Evolutionary conservation across 1,140 invertebrate genomes (phyloP).

Genomic region (Drosophila kikkawai): DNA sequence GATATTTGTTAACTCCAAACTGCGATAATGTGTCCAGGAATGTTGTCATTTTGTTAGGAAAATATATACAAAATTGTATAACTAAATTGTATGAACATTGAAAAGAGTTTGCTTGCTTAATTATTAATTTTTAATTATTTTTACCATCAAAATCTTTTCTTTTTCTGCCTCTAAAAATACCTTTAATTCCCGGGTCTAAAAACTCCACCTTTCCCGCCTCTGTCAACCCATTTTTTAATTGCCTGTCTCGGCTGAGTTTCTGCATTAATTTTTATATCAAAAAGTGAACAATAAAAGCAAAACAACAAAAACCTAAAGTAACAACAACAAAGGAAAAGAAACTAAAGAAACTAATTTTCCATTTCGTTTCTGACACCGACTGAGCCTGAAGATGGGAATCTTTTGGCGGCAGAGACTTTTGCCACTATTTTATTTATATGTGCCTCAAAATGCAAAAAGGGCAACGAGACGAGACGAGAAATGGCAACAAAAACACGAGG

Average conservation of each 20-base stretch:
- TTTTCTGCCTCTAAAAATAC: not conserved
- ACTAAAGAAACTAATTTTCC: slow-evolving; percentile 59
- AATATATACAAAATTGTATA: not conserved
- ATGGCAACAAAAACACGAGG: slow-evolving; percentile 43
- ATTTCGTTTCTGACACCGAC: slow-evolving; percentile 55
- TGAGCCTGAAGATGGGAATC: slow-evolving; percentile 41
- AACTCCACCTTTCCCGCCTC: slow-evolving; percentile 5
- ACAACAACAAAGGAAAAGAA: not conserved
- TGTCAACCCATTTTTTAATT: slow-evolving; percentile 62
- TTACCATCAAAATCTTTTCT: not conserved
- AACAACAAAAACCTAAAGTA: not conserved
- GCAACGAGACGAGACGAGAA: slow-evolving; percentile 33
- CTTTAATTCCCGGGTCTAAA: slow-evolving; percentile 16
- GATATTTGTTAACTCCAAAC: not conserved
- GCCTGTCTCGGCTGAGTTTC: slow-evolving; percentile 57
- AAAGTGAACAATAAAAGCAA: not conserved
- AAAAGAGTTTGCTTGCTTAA: not conserved
- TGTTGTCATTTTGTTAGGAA: not conserved
- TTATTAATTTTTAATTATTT: not conserved
- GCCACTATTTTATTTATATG: slow-evolving; percentile 78
- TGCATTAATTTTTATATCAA: slow-evolving; percentile 64
- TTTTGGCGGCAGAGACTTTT: slow-evolving; percentile 43
- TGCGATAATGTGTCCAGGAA: not conserved
- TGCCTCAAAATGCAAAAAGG: slow-evolving; percentile 64
- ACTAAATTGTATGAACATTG: not conserved